A percentile compares a stretch with the other conserved stretches of the same genome.
phyloP scores from a whole-genome alignment of 2,888 invertebrate genomes.

The Hydrotaea cyrtoneurina region DNA sequence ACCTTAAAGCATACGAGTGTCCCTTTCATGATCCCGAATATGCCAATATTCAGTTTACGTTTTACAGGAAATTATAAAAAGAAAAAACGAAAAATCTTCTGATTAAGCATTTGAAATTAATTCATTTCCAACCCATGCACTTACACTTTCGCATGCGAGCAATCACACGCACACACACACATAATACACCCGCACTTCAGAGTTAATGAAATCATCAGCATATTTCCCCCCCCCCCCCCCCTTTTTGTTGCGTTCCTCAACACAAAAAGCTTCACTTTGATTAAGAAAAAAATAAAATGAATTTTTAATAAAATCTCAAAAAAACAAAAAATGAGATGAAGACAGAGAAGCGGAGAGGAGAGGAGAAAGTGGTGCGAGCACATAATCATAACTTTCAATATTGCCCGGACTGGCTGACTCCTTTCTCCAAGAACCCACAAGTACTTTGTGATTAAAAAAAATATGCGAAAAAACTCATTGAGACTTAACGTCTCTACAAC shows the following conservation, averaged over 20 bases:
- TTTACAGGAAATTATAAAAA: background rate
- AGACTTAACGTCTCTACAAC: conserved; percentile 65
- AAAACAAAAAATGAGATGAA: background rate
- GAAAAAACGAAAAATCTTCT: background rate
- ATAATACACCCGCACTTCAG: conserved; percentile 8
- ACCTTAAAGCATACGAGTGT: no score
- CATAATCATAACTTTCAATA: conserved; percentile 67
- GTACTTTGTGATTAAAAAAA: conserved; percentile 67
- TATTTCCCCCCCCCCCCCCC: background rate
- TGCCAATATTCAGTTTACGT: background rate
- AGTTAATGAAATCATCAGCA: conserved; percentile 59
- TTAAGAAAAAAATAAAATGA: conserved; percentile 55
- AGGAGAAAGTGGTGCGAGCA: conserved; percentile 46
- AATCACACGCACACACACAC: background rate
- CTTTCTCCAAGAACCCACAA: conserved; percentile 60
- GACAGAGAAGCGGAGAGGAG: background rate
- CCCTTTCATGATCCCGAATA: background rate
- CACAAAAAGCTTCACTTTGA: conserved; percentile 40
- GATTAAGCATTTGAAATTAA: conserved; percentile 30
- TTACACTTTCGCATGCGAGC: background rate
- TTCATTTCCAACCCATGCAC: conserved; percentile 20
- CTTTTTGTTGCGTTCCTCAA: conserved; percentile 23
- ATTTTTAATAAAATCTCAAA: conserved; percentile 64
- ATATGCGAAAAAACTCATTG: conserved; percentile 66
- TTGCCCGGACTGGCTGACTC: conserved; percentile 37